Evolutionary conservation across 2,113 vertebrate species (phyloP).

Genomic region (Rynchops niger): DNA sequence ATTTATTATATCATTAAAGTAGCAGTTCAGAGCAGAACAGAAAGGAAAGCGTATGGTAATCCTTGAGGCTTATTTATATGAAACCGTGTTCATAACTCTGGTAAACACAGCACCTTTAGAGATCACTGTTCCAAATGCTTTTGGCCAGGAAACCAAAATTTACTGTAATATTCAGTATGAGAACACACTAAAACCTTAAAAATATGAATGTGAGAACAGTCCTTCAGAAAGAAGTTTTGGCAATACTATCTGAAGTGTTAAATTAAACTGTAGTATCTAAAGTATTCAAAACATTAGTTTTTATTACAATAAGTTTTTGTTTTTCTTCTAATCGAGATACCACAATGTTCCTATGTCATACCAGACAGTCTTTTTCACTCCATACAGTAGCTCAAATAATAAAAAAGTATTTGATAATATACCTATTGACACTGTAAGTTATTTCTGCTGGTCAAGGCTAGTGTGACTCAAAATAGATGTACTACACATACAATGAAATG

Average conservation of each 20-base stretch:
- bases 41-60: not conserved
- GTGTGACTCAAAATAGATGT: not conserved
- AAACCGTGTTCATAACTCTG: not conserved
- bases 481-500: not conserved
- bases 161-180: not conserved
- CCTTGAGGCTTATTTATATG: not conserved
- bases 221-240: not conserved
- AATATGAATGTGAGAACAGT: not conserved
- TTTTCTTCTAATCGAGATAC: not conserved
- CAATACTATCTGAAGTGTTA: not conserved
- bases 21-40: not conserved
- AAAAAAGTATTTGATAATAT: not conserved
- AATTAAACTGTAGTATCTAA: not conserved
- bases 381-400: not conserved
- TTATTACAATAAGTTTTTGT: not conserved
- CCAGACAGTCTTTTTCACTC: not conserved
- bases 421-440: not conserved
- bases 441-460: not conserved
- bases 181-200: not conserved
- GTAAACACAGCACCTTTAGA: not conserved
- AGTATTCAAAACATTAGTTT: not conserved
- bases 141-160: not conserved
- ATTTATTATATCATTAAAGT: not conserved
- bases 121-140: not conserved
- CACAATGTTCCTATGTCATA: not conserved